Evolutionary conservation across 2,888 invertebrate species (phyloP), one percentile per base, ranked within the genome.

Genomic region (Polietes domitor): DNA sequence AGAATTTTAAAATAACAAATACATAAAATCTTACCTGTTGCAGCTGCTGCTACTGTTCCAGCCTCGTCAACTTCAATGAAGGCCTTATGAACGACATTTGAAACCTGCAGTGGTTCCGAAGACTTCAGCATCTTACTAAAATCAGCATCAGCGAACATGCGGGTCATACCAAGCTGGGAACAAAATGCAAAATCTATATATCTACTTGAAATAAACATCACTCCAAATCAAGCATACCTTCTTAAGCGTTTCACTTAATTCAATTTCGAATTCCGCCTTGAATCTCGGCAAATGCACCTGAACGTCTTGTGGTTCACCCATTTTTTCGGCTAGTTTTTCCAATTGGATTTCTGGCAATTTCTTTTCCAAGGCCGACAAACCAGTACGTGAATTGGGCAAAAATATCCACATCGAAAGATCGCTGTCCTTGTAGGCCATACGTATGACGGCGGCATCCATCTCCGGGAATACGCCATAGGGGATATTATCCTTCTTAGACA

Each of bases 1-100:
- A n/a, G n/a, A n/a, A n/a, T n/a, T n/a, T n/a, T n/a, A n/a, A n/a
- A n/a, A n/a, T n/a, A n/a, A n/a, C n/a, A n/a, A n/a, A n/a, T n/a
- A n/a, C n/a, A n/a, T n/a, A n/a, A n/a, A n/a, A n/a, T n/a, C 82
- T 78, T 71, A 87, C 88, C 85, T n/a, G 97, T 96, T 47, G 96
- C 96, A 0, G 97, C 97, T 26, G 97, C 96, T 0, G 97, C 97
- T 90, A 97, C 97, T 0, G 96, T 96, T 0, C 97, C 97, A 90
- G 96, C 95, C 89, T 97, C 97, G 89, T 96, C 96, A 0, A 97
- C 96, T 89, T 96, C 96, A 86, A 97, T 95, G 89, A 95, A 96
- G 0, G 97, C 41, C 89, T 97, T 97, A 89, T 97, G 97, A 1
- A 96, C 90, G 0, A 95, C 96, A 88, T 95, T 94, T 47, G 95